Evolutionary conservation across 1,140 invertebrate genomes (phyloP).

Genomic region (Whitmania pigra): DNA sequence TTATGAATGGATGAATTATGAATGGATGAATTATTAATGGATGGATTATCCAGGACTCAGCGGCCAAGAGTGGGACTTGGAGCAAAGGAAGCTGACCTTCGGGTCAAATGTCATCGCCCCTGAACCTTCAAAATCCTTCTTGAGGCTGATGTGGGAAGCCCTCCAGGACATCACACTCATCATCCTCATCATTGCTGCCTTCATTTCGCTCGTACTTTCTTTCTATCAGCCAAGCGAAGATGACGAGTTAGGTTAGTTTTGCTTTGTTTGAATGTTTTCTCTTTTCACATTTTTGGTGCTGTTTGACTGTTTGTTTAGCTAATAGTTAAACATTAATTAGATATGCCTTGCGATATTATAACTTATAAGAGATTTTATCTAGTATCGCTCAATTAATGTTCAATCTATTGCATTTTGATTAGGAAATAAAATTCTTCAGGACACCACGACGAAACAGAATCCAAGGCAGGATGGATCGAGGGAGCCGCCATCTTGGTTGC

Average conservation of each 20-base stretch:
- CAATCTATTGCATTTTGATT: too few relatives aligned
- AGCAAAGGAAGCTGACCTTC: constrained; percentile 45
- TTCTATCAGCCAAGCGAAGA: constrained; percentile 24
- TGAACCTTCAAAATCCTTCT: constrained; percentile 92
- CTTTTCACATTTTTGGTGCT: too few relatives aligned
- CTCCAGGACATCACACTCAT: constrained; percentile 92
- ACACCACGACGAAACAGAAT: constrained; percentile 1
- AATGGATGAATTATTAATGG: neutral
- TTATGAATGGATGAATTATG: neutral
- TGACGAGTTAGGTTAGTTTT: neutral
- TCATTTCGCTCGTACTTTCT: constrained; percentile 27
- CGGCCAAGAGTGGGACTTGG: constrained; percentile 2
- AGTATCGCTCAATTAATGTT: too few relatives aligned
- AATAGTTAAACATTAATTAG: too few relatives aligned
- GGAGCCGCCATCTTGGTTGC: constrained; percentile 87
- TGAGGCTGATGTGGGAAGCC: constrained; percentile 91
- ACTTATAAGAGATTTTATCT: too few relatives aligned
- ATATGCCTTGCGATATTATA: too few relatives aligned
- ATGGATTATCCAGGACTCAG: neutral
- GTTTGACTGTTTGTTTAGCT: too few relatives aligned
- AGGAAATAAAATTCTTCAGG: neutral
- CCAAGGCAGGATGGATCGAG: constrained; percentile 64
- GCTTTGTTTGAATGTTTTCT: neutral
- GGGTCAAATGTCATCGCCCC: constrained; percentile 93
- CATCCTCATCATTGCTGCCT: constrained; percentile 47